Evolutionary conservation across 2,113 vertebrate genomes (phyloP).

Genomic region (Corythaeola cristata): DNA sequence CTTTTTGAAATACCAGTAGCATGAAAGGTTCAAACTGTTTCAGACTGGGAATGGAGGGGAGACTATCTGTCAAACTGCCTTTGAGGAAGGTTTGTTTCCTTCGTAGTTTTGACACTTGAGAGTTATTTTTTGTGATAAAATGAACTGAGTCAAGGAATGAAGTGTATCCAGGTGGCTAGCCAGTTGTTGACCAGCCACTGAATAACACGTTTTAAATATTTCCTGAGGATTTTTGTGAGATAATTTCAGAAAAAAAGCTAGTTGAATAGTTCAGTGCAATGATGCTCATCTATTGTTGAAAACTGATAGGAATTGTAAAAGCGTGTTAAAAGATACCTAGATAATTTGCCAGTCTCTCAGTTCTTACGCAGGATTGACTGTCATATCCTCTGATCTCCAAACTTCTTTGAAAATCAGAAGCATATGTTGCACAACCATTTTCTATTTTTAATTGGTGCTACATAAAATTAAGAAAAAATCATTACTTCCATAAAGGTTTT

Average conservation of each 20-base stretch:
- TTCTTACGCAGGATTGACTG: accelerated
- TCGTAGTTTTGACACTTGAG: not conserved
- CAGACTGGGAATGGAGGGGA: not conserved
- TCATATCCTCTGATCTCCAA: not conserved
- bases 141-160: not conserved
- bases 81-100: not conserved
- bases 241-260: not conserved
- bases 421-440: not conserved
- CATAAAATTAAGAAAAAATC: not conserved
- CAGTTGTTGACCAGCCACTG: not conserved
- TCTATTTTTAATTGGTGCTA: not conserved
- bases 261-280: not conserved
- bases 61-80: not conserved
- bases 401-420: not conserved
- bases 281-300: not conserved
- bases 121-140: not conserved
- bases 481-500: not conserved
- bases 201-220: not conserved
- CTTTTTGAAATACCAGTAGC: not conserved
- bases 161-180: not conserved
- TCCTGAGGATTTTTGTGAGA: not conserved
- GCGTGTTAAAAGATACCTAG: not conserved
- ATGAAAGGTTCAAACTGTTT: not conserved
- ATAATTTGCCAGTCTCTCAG: not conserved
- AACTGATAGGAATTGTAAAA: not conserved